phyloP scores from a whole-genome alignment of 2,888 invertebrate genomes.

The Hyalella azteca region DNA sequence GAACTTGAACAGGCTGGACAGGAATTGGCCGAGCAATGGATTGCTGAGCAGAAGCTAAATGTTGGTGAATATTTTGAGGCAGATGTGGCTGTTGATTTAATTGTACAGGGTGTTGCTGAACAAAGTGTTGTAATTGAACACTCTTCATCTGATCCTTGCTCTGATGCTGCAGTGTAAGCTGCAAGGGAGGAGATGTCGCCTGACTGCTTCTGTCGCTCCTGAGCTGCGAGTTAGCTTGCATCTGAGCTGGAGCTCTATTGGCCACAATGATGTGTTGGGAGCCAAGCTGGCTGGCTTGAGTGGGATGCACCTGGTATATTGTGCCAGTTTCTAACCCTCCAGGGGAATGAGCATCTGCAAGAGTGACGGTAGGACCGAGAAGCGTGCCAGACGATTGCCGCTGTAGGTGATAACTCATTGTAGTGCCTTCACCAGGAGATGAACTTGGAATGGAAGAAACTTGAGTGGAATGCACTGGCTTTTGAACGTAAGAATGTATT shows the following conservation, averaged over 20 bases:
- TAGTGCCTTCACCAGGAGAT: background rate
- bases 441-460: constrained; percentile 9
- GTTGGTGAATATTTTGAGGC: constrained; percentile 41
- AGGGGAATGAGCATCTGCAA: background rate
- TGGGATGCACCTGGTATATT: constrained; percentile 15
- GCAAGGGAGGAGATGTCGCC: background rate
- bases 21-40: constrained; percentile 16
- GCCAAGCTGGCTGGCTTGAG: background rate
- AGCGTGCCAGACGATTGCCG: background rate
- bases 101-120: constrained; percentile 49
- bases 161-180: constrained; percentile 56
- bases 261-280: background rate
- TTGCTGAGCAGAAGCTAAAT: constrained; percentile 51
- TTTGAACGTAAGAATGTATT: constrained; percentile 26
- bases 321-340: background rate
- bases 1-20: constrained; percentile 6
- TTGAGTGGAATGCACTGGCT: background rate
- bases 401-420: background rate
- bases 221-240: background rate
- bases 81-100: constrained; percentile 48
- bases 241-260: background rate
- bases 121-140: constrained; percentile 40
- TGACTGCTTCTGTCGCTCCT: constrained; percentile 5
- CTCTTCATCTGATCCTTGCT: constrained; percentile 45
- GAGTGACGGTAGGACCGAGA: background rate